Conservation (phyloP, 2,888 invertebrate genomes). For the Agrochola lychnidis region DNA sequence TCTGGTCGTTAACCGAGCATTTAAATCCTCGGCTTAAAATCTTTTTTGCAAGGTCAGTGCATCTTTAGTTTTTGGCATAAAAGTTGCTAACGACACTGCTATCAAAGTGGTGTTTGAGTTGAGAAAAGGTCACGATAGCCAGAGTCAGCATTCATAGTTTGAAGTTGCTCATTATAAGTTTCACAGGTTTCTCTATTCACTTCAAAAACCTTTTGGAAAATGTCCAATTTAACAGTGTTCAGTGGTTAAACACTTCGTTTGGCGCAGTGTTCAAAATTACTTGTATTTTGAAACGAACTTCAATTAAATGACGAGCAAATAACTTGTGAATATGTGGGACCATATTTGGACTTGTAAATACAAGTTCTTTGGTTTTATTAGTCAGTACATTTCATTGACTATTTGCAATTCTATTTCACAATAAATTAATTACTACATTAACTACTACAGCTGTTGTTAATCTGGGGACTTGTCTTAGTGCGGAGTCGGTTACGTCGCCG, state of each 20-base stretch:
- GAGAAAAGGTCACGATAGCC: conserved; percentile 41
- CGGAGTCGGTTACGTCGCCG: not conserved
- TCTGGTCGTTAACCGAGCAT: conserved; percentile 18
- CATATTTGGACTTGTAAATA: not conserved
- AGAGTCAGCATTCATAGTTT: conserved; percentile 49
- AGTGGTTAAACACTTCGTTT: conserved; percentile 42
- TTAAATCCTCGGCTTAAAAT: not conserved
- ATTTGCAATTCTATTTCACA: not conserved
- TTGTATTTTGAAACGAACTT: conserved; percentile 53
- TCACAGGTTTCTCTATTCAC: conserved; percentile 40
- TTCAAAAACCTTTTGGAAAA: conserved; percentile 52
- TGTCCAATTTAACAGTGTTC: conserved; percentile 51
- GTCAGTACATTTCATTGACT: conserved; percentile 1
- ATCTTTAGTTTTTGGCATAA: conserved; percentile 16
- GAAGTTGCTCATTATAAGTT: conserved; percentile 61
- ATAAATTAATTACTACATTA: conserved; percentile 5
- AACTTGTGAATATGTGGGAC: conserved; percentile 15
- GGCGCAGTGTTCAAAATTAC: conserved; percentile 40
- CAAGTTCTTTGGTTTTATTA: conserved; percentile 1
- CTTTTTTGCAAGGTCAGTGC: conserved; percentile 20
- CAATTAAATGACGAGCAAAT: conserved; percentile 34
- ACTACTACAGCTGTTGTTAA: not conserved
- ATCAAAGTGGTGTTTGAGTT: conserved; percentile 13
- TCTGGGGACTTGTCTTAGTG: not conserved
- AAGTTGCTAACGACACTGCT: conserved; percentile 21